Evolutionary conservation across 2,888 invertebrate genomes (phyloP).

Genomic region (Psylliodes chrysocephalus): DNA sequence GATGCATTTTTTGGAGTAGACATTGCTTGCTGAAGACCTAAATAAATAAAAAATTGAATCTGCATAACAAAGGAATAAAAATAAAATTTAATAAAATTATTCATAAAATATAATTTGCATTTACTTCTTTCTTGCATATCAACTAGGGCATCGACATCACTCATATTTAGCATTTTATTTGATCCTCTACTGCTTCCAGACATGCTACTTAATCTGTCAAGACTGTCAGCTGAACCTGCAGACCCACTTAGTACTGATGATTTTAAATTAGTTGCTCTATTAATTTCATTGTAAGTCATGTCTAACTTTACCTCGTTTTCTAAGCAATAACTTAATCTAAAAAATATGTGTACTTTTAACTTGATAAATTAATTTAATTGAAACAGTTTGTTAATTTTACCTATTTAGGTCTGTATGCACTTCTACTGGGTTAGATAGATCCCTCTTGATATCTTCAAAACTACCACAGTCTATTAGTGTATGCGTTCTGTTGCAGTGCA

Average conservation of each 20-base stretch:
- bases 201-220: slow-evolving; percentile 61
- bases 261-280: slow-evolving; percentile 34
- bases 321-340: slow-evolving; percentile 44
- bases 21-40: slow-evolving; percentile 59
- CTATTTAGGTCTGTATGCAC: slow-evolving; percentile 40
- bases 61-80: no score
- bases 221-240: slow-evolving; percentile 61
- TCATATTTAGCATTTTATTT: slow-evolving; percentile 60
- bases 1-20: slow-evolving; percentile 59
- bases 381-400: slow-evolving; percentile 16
- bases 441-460: slow-evolving; percentile 46
- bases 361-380: no score
- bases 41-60: no score
- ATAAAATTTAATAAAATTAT: background rate
- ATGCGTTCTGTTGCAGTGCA: slow-evolving; percentile 31
- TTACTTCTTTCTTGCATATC: slow-evolving; percentile 61
- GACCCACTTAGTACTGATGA: slow-evolving; percentile 41
- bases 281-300: slow-evolving; percentile 38
- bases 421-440: slow-evolving; percentile 36
- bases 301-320: slow-evolving; percentile 42
- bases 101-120: slow-evolving; percentile 30
- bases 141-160: slow-evolving; percentile 61
- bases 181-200: slow-evolving; percentile 60
- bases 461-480: slow-evolving; percentile 36
- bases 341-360: background rate